A percentile compares a stretch with the other conserved stretches of the same genome.
Conservation (phyloP, 2,797 vertebrate genomes). For the Chrosomus eos region DNA sequence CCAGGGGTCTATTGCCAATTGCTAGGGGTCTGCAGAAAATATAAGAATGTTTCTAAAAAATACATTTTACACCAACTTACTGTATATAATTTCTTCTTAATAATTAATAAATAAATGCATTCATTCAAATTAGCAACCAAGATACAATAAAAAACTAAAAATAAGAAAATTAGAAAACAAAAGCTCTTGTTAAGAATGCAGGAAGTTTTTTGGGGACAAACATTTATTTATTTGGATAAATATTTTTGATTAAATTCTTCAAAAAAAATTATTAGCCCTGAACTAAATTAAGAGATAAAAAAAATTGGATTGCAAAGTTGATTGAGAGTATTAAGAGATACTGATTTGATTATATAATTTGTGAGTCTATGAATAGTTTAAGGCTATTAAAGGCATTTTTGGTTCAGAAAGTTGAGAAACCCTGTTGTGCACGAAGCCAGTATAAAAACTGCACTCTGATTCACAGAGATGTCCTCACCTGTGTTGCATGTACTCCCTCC, state of each 20-base stretch:
- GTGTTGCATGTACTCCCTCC: conserved; percentile 90
- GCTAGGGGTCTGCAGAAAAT: background rate
- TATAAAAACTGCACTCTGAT: background rate
- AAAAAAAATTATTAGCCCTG: background rate
- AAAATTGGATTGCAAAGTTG: background rate
- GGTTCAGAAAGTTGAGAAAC: background rate
- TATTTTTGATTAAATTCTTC: background rate
- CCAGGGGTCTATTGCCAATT: background rate
- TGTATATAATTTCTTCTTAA: too few species aligned
- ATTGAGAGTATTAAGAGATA: background rate
- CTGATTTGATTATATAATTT: background rate
- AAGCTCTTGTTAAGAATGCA: background rate
- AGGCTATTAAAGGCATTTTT: background rate
- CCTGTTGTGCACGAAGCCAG: background rate
- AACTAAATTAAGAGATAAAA: background rate
- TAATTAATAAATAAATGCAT: too few species aligned
- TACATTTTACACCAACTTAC: background rate
- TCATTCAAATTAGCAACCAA: background rate
- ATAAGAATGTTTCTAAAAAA: background rate
- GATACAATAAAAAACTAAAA: background rate
- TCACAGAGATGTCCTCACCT: conserved; percentile 75
- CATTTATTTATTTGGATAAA: background rate
- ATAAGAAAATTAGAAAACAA: background rate
- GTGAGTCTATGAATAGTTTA: background rate
- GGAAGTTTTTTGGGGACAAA: background rate